Conservation (phyloP, 2,797 vertebrate genomes). For the Dicrostonyx torquatus region DNA sequence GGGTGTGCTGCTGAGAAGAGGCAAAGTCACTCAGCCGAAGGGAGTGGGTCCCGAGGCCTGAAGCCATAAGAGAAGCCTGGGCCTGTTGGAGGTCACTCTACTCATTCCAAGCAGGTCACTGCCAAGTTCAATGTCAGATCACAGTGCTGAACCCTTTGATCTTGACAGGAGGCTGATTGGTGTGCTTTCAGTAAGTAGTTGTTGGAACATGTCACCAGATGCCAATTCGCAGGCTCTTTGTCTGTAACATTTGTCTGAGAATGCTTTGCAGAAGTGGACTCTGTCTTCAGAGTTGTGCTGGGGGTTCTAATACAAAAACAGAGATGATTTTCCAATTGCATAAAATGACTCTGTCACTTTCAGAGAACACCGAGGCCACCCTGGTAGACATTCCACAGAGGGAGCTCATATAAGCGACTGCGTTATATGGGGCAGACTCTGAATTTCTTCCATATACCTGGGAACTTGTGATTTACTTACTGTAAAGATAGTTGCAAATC, state of each 20-base stretch:
- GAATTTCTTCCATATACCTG: accelerated
- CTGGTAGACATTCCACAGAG: neutral
- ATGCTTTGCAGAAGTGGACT: neutral
- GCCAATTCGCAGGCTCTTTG: neutral
- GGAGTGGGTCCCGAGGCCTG: accelerated
- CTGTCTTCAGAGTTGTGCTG: neutral
- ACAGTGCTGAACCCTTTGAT: accelerated
- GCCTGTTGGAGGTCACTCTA: no score
- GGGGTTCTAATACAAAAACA: neutral
- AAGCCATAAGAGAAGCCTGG: neutral
- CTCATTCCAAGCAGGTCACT: accelerated
- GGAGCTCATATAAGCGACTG: accelerated
- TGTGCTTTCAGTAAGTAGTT: neutral
- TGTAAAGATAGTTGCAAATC: neutral
- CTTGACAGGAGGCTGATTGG: accelerated
- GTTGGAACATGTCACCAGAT: neutral
- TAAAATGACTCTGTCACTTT: no score
- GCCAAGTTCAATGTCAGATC: accelerated
- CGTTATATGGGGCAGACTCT: accelerated
- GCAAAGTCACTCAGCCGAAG: neutral
- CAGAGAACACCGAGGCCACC: neutral
- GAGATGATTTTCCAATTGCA: neutral
- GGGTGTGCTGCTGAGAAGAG: neutral
- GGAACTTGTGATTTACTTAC: no score
- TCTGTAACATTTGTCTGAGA: accelerated